Conservation (phyloP, 1,140 invertebrate genomes). For the Cydia amplana region DNA sequence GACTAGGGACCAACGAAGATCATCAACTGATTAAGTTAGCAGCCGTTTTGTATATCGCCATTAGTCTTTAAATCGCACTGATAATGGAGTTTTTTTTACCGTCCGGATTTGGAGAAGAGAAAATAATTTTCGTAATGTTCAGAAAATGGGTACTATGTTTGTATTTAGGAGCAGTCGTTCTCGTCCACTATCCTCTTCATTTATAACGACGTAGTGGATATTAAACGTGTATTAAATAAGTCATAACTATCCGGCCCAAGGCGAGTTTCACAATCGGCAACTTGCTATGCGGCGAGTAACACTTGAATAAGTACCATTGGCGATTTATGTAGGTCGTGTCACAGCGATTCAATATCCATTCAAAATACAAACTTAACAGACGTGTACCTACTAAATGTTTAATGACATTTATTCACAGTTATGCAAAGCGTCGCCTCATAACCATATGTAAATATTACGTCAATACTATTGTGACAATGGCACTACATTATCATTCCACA, state of each 20-base stretch:
- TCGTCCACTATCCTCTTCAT: background rate
- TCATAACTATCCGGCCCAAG: constrained; percentile 11
- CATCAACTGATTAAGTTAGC: too few species aligned
- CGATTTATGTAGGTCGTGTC: constrained; percentile 38
- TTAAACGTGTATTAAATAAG: background rate
- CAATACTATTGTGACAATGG: constrained; percentile 50
- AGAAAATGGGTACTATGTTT: too few species aligned
- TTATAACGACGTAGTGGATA: background rate
- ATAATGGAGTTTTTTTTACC: too few species aligned
- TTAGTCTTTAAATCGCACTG: too few species aligned
- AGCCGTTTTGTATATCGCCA: too few species aligned
- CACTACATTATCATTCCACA: constrained; percentile 59
- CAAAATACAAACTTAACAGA: constrained; percentile 35
- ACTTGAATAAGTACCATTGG: constrained; percentile 26
- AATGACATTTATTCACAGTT: constrained; percentile 39
- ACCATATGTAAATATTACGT: constrained; percentile 47
- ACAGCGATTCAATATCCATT: constrained; percentile 50
- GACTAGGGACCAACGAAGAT: too few species aligned
- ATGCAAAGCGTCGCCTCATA: constrained; percentile 33
- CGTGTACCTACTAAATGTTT: background rate
- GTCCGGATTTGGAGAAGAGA: too few species aligned
- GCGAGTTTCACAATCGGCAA: constrained; percentile 26
- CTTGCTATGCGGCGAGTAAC: constrained; percentile 15
- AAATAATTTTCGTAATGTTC: too few species aligned
- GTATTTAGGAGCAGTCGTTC: too few species aligned